phyloP scores from a whole-genome alignment of 2,888 invertebrate genomes.

The Rhagonycha lutea region DNA sequence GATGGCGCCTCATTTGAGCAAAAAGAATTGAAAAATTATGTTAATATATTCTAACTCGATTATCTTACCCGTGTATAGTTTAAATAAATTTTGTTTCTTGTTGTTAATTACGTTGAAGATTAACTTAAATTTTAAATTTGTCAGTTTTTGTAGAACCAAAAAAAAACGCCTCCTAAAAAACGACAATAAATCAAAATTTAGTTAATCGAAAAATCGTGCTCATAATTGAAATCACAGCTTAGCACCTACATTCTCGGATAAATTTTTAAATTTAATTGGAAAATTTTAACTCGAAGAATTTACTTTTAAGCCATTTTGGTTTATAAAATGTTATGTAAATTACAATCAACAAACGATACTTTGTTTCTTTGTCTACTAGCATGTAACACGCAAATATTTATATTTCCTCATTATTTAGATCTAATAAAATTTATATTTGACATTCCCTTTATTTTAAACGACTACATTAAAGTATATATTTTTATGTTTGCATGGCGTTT shows the following conservation, averaged over 20 bases:
- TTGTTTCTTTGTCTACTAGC: constrained; percentile 31
- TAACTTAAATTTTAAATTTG: constrained; percentile 3
- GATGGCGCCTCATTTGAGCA: constrained; percentile 22
- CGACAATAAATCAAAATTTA: not conserved
- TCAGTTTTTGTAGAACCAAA: not conserved
- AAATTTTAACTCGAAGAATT: not conserved
- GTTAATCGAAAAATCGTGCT: not conserved
- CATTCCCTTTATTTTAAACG: constrained; percentile 28
- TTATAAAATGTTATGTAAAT: constrained; percentile 16
- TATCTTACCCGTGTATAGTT: constrained; percentile 10
- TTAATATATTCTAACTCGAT: constrained; percentile 21
- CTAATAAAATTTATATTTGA: constrained; percentile 36
- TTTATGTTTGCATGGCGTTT: constrained; percentile 6
- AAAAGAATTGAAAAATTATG: constrained; percentile 22
- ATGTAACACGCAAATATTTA: constrained; percentile 32
- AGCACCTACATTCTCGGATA: not conserved
- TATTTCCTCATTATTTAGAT: constrained; percentile 33
- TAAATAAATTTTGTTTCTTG: constrained; percentile 19
- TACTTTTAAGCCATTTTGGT: constrained; percentile 1
- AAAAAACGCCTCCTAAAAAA: not conserved
- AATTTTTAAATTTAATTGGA: not conserved
- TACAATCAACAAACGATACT: constrained; percentile 30
- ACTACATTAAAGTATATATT: constrained; percentile 25
- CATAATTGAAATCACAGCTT: not conserved
- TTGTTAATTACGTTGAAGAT: constrained; percentile 9